Conservation (phyloP, 2,113 vertebrate genomes). For the Panthera leo region DNA sequence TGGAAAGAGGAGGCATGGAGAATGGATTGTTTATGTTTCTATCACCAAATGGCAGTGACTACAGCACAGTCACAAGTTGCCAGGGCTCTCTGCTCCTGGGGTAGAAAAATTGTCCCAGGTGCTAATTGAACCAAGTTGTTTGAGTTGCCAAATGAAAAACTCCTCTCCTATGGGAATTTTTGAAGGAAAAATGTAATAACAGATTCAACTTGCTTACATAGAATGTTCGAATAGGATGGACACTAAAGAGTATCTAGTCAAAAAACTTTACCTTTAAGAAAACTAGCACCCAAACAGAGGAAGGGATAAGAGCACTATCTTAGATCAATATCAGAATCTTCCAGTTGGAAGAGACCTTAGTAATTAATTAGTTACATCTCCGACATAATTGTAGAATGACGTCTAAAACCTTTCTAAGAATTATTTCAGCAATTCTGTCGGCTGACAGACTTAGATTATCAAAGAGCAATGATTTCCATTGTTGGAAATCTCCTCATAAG, state of each 20-base stretch:
- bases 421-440: neutral
- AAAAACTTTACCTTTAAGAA: conserved; percentile 8
- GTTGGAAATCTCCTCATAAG: neutral
- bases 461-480: neutral
- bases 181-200: neutral
- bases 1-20: conserved; percentile 32
- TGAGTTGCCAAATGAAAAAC: neutral
- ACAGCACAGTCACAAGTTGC: neutral
- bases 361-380: neutral
- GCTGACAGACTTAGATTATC: neutral
- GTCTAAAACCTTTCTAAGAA: neutral
- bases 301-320: neutral
- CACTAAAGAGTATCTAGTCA: neutral
- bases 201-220: neutral
- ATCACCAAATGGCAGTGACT: neutral
- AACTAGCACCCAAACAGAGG: neutral
- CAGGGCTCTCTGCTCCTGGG: neutral
- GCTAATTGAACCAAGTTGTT: neutral
- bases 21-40: neutral
- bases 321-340: neutral
- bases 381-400: neutral
- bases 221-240: neutral
- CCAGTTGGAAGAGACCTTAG: neutral
- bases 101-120: neutral
- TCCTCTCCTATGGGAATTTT: neutral